phyloP scores from a whole-genome alignment of 2,113 vertebrate species.

The Grammomys dolichurus region DNA sequence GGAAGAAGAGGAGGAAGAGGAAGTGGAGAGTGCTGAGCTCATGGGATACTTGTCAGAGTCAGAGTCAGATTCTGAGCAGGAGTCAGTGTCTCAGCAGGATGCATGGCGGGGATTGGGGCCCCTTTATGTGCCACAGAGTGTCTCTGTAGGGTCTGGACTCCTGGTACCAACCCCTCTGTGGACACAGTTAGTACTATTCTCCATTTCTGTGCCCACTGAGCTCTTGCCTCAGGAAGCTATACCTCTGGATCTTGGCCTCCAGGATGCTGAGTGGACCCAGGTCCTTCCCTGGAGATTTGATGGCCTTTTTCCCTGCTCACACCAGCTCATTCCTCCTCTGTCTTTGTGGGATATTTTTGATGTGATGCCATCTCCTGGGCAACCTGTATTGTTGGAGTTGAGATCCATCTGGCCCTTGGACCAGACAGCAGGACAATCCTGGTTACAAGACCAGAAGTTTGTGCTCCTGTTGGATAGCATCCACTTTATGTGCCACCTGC shows the following conservation, averaged over 20 bases:
- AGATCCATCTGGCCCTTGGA: not conserved
- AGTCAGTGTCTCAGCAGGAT: not conserved
- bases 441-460: not conserved
- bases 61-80: not conserved
- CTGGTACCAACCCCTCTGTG: accelerated
- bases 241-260: not conserved
- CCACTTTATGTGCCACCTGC: not conserved
- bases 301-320: not conserved
- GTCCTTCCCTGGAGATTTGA: constrained; percentile 47
- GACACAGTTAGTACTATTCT: too few species aligned
- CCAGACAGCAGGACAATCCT: not conserved
- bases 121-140: too few species aligned
- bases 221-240: not conserved
- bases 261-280: constrained; percentile 55
- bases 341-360: not conserved
- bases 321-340: not conserved
- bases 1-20: not conserved
- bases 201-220: not conserved
- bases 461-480: not conserved
- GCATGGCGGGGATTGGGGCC: too few species aligned
- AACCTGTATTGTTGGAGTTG: constrained; percentile 54
- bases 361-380: not conserved
- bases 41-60: not conserved
- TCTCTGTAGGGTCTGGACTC: not conserved
- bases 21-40: not conserved